A percentile compares a stretch with the other conserved stretches of the same genome.
These are phyloP conservation scores for Drosophila neutralis DNA, from an alignment of 2,888 invertebrate species.

Conservation along the genomic window DNA sequence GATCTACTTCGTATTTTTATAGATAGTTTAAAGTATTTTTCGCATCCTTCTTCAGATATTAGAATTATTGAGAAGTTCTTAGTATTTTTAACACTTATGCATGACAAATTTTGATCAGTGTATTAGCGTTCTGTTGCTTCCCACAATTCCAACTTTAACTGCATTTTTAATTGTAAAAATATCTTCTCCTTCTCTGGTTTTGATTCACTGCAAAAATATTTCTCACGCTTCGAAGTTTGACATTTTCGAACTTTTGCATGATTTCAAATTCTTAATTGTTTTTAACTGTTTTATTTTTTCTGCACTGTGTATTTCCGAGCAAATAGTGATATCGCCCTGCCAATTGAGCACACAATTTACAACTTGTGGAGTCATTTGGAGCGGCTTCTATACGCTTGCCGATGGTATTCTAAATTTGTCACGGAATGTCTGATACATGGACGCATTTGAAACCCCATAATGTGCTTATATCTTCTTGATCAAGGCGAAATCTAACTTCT, in stretches of 20 bases:
- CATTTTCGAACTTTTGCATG: conserved; percentile 85
- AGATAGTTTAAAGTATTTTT: background rate
- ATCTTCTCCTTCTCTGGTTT: conserved; percentile 73
- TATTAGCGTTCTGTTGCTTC: conserved; percentile 40
- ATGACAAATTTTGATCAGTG: conserved; percentile 33
- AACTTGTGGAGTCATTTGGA: conserved; percentile 24
- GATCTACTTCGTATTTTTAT: background rate
- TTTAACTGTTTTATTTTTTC: conserved; percentile 73
- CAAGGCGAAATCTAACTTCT: background rate
- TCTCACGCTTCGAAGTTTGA: conserved; percentile 85
- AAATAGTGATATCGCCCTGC: conserved; percentile 28
- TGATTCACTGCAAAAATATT: conserved; percentile 80
- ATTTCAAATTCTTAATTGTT: conserved; percentile 82
- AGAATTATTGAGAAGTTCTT: too few species aligned
- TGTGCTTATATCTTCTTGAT: background rate
- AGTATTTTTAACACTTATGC: background rate
- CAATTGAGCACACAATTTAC: conserved; percentile 58
- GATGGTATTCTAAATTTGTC: background rate
- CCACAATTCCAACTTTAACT: conserved; percentile 64
- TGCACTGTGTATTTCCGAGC: conserved; percentile 33
- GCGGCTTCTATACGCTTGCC: background rate
- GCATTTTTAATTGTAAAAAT: conserved; percentile 78
- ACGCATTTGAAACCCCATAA: background rate
- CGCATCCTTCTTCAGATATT: background rate
- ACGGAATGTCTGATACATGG: background rate